Base-by-base conservation (phyloP, 1,140 invertebrate genomes). In the Panulirus ornatus region DNA sequence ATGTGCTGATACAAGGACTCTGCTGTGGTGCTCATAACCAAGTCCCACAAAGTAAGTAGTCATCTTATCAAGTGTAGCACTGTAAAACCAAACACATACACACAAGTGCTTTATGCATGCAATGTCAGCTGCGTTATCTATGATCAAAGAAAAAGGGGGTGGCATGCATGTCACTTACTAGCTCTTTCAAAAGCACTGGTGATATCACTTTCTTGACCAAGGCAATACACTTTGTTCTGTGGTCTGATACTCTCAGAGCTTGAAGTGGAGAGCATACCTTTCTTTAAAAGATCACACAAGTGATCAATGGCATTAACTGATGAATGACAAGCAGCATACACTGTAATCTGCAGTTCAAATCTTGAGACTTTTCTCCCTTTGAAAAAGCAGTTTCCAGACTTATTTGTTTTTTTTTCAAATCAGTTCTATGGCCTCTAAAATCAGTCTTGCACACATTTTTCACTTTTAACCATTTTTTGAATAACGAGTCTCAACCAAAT, bases 41-140 rank as follows among this genome's bases (percentile, higher is more conserved):
- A 86, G 71, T 42, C 84, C 42, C 34, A 78, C 9, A 78, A 86
- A 86, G 34, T 78, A 73, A 36, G 84, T 76, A 54, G 58, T 40
- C 22, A 75, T 86, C 38, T 84, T 84, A 11, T 76, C 42, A 38
- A 27, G 16, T 71, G 9, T 84, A 40, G 34, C 14, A 73, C 44
- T 84, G 34, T 84, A 84, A 47, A 71, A 70, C 11, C 63, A 38
- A 78, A 86, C 71, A 75, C 84, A 75, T 16, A 78, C 84, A n/a
- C n/a, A 86, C 71, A 76, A 30, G 51, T 86, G 44, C n/a, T 86
- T 75, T 34, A 76, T 73, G n/a, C 84, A 86, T 76, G 71, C 44
- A 58, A 86, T 78, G 34, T 86, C 84, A 47, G 70, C 38, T 44
- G n/a, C n/a, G n/a, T n/a, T n/a, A n/a, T n/a, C n/a, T n/a, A n/a